Conservation (phyloP, 2,113 vertebrate genomes). For the Ceyx cyanopectus region DNA sequence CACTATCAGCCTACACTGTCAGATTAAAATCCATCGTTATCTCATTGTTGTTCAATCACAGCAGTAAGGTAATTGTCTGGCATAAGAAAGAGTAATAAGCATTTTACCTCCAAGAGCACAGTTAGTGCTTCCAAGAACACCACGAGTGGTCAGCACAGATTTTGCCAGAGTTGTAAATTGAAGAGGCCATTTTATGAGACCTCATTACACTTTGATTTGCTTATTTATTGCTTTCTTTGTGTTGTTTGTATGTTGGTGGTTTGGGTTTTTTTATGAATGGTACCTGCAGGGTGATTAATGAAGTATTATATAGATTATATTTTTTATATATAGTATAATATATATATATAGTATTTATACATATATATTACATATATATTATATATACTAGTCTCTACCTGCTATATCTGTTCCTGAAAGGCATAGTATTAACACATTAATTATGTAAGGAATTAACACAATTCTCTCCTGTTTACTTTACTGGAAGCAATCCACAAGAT, state of each 20-base stretch:
- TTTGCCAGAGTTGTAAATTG: neutral
- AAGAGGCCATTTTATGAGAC: neutral
- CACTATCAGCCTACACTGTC: neutral
- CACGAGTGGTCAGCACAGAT: neutral
- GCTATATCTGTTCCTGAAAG: neutral
- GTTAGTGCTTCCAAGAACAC: neutral
- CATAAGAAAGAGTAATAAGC: neutral
- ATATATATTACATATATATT: no score
- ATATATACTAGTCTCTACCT: neutral
- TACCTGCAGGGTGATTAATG: neutral
- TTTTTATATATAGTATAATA: no score
- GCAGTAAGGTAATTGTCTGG: neutral
- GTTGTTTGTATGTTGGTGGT: no score
- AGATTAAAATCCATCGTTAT: neutral
- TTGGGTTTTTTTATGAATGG: neutral
- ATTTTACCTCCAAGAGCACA: neutral
- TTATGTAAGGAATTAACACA: neutral
- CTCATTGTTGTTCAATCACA: neutral
- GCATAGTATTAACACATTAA: neutral
- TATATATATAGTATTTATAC: no score
- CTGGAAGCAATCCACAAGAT: neutral
- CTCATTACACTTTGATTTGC: neutral
- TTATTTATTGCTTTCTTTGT: neutral
- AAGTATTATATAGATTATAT: neutral
- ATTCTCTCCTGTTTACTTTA: neutral